Percentiles rank a stretch among this genome's conserved stretches.
Conservation (phyloP, 1,140 invertebrate genomes). For the Platyura marginata region DNA sequence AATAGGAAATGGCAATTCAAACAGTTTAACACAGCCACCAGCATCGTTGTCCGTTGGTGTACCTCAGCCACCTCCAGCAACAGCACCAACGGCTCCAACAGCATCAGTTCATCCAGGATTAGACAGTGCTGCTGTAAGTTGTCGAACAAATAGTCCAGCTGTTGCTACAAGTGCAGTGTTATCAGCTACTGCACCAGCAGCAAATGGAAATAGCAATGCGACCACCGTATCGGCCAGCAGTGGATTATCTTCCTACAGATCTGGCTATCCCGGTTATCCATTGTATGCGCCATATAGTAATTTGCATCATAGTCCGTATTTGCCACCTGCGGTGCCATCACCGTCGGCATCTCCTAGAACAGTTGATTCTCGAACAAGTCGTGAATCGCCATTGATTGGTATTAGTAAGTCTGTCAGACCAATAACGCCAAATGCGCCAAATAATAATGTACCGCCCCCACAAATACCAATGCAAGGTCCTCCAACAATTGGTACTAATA, state of each 20-base stretch:
- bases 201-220: slow-evolving; percentile 17
- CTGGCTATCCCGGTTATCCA: slow-evolving; percentile 37
- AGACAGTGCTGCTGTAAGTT: slow-evolving; percentile 11
- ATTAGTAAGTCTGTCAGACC: neutral
- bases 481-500: neutral
- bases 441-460: neutral
- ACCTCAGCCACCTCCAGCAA: slow-evolving; percentile 7
- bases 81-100: slow-evolving; percentile 6
- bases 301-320: slow-evolving; percentile 42
- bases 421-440: neutral
- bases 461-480: neutral
- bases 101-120: slow-evolving; percentile 14
- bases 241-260: slow-evolving; percentile 37
- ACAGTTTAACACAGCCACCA: slow-evolving; percentile 6
- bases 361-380: slow-evolving; percentile 31
- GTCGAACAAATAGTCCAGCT: slow-evolving; percentile 24
- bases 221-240: slow-evolving; percentile 26
- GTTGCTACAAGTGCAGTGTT: slow-evolving; percentile 27
- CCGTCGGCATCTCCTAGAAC: slow-evolving; percentile 42
- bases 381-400: slow-evolving; percentile 23
- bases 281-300: slow-evolving; percentile 54
- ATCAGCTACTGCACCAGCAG: slow-evolving; percentile 28
- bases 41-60: slow-evolving; percentile 7
- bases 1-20: neutral
- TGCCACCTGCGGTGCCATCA: slow-evolving; percentile 36